Conservation (phyloP, 2,113 vertebrate species). For the Phyllostomus discolor region DNA sequence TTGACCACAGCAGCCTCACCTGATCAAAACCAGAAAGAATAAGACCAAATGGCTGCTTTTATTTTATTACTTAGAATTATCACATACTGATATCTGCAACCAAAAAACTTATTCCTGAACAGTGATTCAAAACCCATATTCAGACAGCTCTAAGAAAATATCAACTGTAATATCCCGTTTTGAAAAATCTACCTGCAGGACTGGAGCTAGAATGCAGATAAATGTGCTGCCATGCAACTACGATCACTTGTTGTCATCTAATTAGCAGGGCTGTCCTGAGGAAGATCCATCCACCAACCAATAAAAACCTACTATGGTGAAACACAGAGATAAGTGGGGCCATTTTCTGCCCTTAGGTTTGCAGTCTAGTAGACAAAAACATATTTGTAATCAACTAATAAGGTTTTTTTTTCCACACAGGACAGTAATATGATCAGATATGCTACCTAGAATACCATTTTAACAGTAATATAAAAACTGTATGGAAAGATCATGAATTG, state of each 20-base stretch:
- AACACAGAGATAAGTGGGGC: background rate
- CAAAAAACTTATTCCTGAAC: background rate
- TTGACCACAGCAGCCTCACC: background rate
- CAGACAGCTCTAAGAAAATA: background rate
- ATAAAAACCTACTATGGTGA: background rate
- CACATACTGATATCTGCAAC: background rate
- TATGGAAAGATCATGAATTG: background rate
- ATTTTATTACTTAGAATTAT: background rate
- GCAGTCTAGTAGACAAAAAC: background rate
- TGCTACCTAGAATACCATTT: background rate
- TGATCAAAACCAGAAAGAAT: background rate
- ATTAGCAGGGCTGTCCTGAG: background rate
- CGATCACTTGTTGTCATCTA: background rate
- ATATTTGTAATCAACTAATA: background rate
- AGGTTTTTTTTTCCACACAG: background rate
- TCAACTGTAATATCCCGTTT: slow-evolving; percentile 11
- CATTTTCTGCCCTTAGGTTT: background rate
- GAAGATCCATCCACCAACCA: background rate
- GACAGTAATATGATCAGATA: background rate
- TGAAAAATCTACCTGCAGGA: background rate
- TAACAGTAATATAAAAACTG: background rate
- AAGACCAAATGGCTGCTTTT: background rate
- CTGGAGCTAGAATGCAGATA: background rate
- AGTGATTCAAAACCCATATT: slow-evolving; percentile 38
- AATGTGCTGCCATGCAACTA: background rate